Base-by-base conservation (phyloP, 2,113 vertebrate genomes). In the Otis tarda region DNA sequence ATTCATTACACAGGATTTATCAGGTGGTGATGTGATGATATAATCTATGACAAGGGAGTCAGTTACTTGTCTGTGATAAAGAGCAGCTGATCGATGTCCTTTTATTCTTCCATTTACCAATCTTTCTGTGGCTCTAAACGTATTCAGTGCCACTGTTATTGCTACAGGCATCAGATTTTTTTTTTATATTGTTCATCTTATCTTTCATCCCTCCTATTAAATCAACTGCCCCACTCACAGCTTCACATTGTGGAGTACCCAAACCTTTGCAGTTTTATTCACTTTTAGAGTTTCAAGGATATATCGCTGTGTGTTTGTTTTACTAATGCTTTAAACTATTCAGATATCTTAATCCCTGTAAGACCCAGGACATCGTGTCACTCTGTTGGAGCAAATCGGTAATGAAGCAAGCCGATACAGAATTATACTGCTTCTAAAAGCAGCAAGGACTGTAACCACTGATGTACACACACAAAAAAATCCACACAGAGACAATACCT, bases 11-110 rank as follows among this genome's bases (percentile, higher is more conserved):
- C 16, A 49, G 65, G 43, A 90, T 90, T 93, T 93, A 91, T 89
- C 90, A 86, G 69, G 37, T 35, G 57, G 47, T 68, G 56, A 37
- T 65, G 25, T 63, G 86, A 81, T 17, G 47, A 84, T 95, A 96
- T 20, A 25, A 91, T 89, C 87, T 90, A 28, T 90, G 92, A 94
- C 69, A 78, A 92, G 39, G 61, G 78, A 95, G 75, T 93, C 12
- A 8, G 61, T 91, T 94, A 91, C 84, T 83, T 64, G 80, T 69
- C 70, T 63, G 30, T 74, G 87, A 89, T 96, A 93, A 94, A 91
- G 73, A 91, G 17, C 45, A 76, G 24, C 61, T 70, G 55, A 95
- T 82, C 19, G 0, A 94, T 70, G 31, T 61, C 55, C 45, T 95
- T 90, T 92, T 75, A 90, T 85, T 95, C 75, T 93, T 93, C 77